Evolutionary conservation across 2,797 vertebrate species (phyloP).

Genomic region (Platalea minor): DNA sequence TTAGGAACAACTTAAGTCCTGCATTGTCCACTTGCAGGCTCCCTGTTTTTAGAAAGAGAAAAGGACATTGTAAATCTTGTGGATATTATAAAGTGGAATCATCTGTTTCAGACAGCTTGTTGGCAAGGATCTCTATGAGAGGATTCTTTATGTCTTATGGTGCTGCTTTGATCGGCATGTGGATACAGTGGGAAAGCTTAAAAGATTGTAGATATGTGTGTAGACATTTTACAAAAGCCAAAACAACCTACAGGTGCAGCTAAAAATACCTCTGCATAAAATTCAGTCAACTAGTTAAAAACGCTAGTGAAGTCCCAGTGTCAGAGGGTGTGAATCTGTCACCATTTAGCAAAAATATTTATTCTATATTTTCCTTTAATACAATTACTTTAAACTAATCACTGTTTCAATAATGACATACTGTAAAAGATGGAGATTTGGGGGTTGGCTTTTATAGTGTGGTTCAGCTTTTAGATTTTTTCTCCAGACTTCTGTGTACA

Average conservation of each 20-base stretch:
- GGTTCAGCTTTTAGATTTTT: background rate
- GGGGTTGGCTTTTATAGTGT: background rate
- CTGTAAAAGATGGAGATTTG: background rate
- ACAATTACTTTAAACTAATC: background rate
- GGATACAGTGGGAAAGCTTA: background rate
- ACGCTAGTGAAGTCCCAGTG: background rate
- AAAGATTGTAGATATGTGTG: background rate
- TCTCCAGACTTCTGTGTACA: background rate
- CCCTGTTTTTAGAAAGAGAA: background rate
- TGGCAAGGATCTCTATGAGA: background rate
- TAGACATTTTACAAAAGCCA: background rate
- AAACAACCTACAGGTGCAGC: background rate
- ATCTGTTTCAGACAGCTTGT: background rate
- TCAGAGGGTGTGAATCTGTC: background rate
- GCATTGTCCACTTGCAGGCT: background rate
- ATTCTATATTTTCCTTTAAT: background rate
- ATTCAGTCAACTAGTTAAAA: background rate
- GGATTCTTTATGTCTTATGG: too few species aligned
- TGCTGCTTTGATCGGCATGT: background rate
- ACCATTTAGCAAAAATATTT: background rate
- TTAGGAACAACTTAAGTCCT: background rate
- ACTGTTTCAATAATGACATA: background rate
- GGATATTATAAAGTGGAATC: background rate
- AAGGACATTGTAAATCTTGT: background rate
- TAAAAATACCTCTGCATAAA: background rate